Evolutionary conservation across 2,113 vertebrate genomes (phyloP).

Genomic region (Phyllostomus hastatus): DNA sequence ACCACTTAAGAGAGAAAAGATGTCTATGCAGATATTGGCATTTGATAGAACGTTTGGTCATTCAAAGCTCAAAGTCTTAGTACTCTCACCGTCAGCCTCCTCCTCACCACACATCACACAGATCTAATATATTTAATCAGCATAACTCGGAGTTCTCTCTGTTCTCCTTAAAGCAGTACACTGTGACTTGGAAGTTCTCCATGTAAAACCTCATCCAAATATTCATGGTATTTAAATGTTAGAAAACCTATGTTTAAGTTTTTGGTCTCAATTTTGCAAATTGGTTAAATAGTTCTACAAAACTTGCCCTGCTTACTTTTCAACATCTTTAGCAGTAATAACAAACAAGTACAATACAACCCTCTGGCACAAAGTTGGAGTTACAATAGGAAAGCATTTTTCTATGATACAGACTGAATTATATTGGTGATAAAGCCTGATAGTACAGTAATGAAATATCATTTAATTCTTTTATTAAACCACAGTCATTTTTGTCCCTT

Average conservation of each 20-base stretch:
- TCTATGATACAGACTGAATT: neutral
- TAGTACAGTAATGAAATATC: neutral
- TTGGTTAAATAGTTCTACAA: rapidly evolving
- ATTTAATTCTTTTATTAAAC: neutral
- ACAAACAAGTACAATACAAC: neutral
- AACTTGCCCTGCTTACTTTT: neutral
- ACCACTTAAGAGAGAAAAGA: constrained; percentile 6
- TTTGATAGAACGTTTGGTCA: constrained; percentile 38
- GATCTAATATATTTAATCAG: neutral
- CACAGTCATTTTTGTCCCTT: too few species aligned
- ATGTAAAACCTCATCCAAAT: neutral
- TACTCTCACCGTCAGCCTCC: neutral
- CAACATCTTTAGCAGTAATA: constrained; percentile 22
- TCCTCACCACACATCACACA: rapidly evolving
- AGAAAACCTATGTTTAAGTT: neutral
- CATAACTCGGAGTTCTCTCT: neutral
- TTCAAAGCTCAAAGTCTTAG: constrained; percentile 28
- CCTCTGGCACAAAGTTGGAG: constrained; percentile 5
- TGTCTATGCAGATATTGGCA: neutral
- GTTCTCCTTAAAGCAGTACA: neutral
- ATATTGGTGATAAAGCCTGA: neutral
- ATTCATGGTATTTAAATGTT: neutral
- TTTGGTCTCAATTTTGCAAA: neutral
- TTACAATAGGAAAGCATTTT: neutral
- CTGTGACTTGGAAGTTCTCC: neutral